Percentiles rank a stretch among this genome's conserved stretches.
Conservation (phyloP, 2,113 vertebrate species). For the Entelurus aequoreus region DNA sequence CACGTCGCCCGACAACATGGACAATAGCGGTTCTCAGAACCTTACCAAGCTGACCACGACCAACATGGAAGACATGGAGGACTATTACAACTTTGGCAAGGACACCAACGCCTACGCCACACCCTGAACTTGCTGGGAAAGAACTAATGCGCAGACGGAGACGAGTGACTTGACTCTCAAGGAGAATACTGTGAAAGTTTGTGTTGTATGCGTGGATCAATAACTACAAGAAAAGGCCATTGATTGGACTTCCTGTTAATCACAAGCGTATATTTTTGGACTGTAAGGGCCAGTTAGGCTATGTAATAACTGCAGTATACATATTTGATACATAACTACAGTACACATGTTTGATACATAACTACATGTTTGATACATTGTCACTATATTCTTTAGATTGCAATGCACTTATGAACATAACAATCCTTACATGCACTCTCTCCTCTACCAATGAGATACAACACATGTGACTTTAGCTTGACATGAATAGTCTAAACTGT, state of each 20-base stretch:
- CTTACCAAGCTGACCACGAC: constrained; percentile 81
- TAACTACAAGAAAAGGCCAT: constrained; percentile 42
- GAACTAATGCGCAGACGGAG: too few species aligned
- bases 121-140: constrained; percentile 47
- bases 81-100: constrained; percentile 85
- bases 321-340: constrained; percentile 2
- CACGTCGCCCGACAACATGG: constrained; percentile 67
- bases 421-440: constrained; percentile 11
- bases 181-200: constrained; percentile 50
- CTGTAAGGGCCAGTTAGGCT: constrained; percentile 57
- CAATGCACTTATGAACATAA: constrained; percentile 46
- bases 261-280: constrained; percentile 56
- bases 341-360: constrained; percentile 33
- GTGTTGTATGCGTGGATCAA: constrained; percentile 61
- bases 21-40: constrained; percentile 74
- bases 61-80: constrained; percentile 91
- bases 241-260: constrained; percentile 50
- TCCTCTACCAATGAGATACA: neutral
- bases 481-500: constrained; percentile 44
- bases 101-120: constrained; percentile 70
- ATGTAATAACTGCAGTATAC: constrained; percentile 51
- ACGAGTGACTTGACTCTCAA: constrained; percentile 24
- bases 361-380: constrained; percentile 47
- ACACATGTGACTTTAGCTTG: constrained; percentile 38
- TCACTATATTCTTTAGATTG: constrained; percentile 54